These are phyloP conservation scores for Calephelis nemesis DNA, from an alignment of 1,140 invertebrate genomes.

Conservation along the genomic window DNA sequence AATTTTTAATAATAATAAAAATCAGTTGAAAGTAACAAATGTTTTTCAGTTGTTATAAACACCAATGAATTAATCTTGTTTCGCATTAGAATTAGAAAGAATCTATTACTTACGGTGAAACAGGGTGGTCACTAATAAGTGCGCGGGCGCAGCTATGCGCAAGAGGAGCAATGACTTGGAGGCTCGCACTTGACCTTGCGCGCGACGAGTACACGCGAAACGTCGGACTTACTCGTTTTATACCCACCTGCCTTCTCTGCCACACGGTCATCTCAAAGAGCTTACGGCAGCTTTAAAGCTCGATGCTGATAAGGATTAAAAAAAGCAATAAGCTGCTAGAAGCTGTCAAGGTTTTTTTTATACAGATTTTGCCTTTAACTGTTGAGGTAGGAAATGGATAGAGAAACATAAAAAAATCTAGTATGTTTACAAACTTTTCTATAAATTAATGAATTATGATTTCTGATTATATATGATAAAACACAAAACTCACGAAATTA, in stretches of 20 bases:
- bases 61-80: no score
- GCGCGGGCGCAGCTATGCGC: slow-evolving; percentile 41
- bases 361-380: no score
- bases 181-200: slow-evolving; percentile 70
- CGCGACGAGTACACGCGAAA: slow-evolving; percentile 62
- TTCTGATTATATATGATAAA: no score
- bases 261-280: slow-evolving; percentile 29
- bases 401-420: no score
- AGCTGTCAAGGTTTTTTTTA: not conserved
- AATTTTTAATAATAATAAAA: no score
- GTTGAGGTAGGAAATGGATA: no score
- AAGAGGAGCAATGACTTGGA: slow-evolving; percentile 64
- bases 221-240: slow-evolving; percentile 61
- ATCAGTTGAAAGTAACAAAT: no score
- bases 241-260: slow-evolving; percentile 45
- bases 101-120: slow-evolving; percentile 13
- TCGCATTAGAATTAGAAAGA: not conserved
- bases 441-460: no score
- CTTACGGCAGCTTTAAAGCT: slow-evolving; percentile 8
- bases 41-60: no score
- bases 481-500: no score
- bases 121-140: slow-evolving; percentile 10
- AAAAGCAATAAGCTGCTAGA: not conserved
- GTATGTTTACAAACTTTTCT: no score
- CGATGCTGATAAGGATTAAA: not conserved